These are phyloP conservation scores for Atrichornis clamosus DNA, from an alignment of 2,113 vertebrate genomes.

Conservation along the genomic window DNA sequence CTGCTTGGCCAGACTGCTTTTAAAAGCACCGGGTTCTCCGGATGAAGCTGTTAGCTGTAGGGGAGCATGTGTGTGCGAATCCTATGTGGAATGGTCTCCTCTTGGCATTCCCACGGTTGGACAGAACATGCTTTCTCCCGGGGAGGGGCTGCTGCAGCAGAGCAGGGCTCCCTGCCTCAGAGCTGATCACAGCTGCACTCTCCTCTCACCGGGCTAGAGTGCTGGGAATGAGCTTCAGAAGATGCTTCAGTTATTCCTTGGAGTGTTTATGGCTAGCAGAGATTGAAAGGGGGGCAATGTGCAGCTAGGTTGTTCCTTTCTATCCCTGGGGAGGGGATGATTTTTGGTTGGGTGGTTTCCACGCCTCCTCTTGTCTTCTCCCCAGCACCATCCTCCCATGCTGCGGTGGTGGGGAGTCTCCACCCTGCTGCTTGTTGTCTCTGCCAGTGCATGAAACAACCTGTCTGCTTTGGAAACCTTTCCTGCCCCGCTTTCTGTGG, in stretches of 20 bases:
- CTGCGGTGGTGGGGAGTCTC: neutral
- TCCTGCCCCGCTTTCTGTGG: neutral
- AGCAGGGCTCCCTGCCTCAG: neutral
- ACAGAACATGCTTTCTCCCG: fast-evolving
- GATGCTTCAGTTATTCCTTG: neutral
- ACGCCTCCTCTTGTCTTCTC: neutral
- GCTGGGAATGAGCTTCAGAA: neutral
- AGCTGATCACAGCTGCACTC: fast-evolving
- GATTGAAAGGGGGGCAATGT: fast-evolving
- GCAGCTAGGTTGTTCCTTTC: neutral
- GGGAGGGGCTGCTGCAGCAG: neutral
- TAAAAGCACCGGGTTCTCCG: neutral
- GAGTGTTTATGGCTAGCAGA: neutral
- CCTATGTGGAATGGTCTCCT: neutral
- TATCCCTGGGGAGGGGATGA: neutral
- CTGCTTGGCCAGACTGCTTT: neutral
- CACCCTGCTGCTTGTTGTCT: neutral
- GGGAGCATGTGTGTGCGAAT: neutral
- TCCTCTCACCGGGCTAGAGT: fast-evolving
- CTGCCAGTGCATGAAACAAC: neutral
- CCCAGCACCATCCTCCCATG: neutral
- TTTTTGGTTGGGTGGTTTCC: neutral
- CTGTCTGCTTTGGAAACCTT: neutral
- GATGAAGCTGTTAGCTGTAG: neutral
- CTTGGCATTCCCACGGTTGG: fast-evolving